phyloP scores from a whole-genome alignment of 2,113 vertebrate species.

The Rhadina sibilatrix region DNA sequence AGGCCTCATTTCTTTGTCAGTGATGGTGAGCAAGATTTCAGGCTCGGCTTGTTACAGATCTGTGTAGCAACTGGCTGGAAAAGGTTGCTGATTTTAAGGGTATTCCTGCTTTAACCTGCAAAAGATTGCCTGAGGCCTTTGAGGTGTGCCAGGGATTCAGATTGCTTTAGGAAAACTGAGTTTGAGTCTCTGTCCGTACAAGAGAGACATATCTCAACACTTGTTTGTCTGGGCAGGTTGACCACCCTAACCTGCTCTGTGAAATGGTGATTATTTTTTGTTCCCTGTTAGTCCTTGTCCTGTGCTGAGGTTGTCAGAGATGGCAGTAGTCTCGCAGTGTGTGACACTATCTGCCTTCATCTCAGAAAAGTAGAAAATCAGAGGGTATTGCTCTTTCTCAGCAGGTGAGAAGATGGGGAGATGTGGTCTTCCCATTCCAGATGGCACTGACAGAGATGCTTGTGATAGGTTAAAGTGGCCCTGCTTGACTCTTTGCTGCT shows the following conservation, averaged over 20 bases:
- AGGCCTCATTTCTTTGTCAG: not conserved
- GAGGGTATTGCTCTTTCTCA: not conserved
- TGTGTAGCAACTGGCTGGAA: accelerated
- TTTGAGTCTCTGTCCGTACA: not conserved
- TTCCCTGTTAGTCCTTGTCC: not conserved
- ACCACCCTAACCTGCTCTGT: not conserved
- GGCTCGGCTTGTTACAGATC: not conserved
- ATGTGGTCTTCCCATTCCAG: not conserved
- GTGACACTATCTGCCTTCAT: not conserved
- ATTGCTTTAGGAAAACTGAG: not conserved
- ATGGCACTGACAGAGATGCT: not conserved
- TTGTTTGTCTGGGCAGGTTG: not conserved
- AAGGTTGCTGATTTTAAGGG: not conserved
- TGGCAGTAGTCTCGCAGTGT: not conserved
- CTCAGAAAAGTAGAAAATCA: not conserved
- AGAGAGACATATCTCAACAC: not conserved
- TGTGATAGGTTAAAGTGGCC: not conserved
- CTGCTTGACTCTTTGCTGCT: not conserved
- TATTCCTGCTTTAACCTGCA: not conserved
- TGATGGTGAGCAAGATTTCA: not conserved
- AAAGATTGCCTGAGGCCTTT: not conserved
- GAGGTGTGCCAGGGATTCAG: not conserved
- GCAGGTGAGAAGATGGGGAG: not conserved
- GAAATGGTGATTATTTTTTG: not conserved
- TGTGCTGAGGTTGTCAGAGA: not conserved